These are phyloP conservation scores for Erpetoichthys calabaricus DNA, from an alignment of 2,797 vertebrate genomes.

Conservation along the genomic window DNA sequence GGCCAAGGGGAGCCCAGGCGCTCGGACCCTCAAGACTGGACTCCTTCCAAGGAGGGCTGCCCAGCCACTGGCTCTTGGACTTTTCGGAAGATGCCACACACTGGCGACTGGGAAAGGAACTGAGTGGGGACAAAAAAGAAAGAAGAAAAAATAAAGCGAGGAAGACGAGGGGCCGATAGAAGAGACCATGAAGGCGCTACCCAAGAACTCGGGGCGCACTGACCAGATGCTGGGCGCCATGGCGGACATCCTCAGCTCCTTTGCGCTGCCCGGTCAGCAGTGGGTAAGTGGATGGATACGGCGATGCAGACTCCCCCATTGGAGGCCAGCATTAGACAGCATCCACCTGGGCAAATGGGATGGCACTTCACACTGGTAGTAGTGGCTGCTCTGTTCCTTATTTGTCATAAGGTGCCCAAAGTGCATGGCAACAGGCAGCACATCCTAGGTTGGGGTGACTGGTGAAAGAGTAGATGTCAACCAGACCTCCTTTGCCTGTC, in stretches of 20 bases:
- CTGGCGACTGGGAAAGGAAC: too few relatives aligned
- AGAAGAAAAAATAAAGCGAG: conserved; percentile 4
- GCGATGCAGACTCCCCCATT: conserved; percentile 4
- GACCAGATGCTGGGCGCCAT: conserved; percentile 84
- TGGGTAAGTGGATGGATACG: conserved; percentile 56
- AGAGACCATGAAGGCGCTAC: conserved; percentile 55
- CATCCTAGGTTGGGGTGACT: too few relatives aligned
- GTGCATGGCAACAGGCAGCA: too few relatives aligned
- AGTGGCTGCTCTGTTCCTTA: not conserved
- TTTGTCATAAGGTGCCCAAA: too few relatives aligned
- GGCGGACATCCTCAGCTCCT: conserved; percentile 72
- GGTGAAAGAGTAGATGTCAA: too few relatives aligned
- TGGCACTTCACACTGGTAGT: not conserved
- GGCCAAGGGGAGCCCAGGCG: too few relatives aligned
- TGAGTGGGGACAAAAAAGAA: too few relatives aligned
- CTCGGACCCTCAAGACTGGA: too few relatives aligned
- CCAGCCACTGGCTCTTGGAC: too few relatives aligned
- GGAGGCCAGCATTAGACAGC: not conserved
- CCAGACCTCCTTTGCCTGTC: too few relatives aligned
- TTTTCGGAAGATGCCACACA: too few relatives aligned
- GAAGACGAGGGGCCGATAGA: conserved; percentile 6
- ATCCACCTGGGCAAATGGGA: not conserved
- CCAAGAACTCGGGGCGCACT: conserved; percentile 63
- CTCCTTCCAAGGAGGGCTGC: too few relatives aligned
- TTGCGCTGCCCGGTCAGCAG: conserved; percentile 68